A percentile compares a stretch with the other conserved stretches of the same genome.
Evolutionary conservation across 2,888 invertebrate species (phyloP).

Genomic region (Conomelus anceps): DNA sequence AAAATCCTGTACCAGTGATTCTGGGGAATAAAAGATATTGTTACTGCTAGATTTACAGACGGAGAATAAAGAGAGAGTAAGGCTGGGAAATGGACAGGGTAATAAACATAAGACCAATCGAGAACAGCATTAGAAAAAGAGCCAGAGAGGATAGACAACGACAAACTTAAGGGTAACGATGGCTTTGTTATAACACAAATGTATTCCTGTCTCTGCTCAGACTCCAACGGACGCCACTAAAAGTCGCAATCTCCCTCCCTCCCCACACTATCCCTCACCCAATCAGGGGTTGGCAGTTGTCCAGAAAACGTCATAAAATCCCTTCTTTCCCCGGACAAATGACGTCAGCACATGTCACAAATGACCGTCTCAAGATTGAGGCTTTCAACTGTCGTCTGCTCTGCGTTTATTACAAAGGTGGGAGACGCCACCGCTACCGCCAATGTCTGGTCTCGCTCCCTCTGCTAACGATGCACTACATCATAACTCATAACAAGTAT

Average conservation of each 20-base stretch:
- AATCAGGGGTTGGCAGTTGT: neutral
- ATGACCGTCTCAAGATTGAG: slow-evolving; percentile 1
- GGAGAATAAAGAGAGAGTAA: neutral
- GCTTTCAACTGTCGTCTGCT: neutral
- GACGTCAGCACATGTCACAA: slow-evolving; percentile 14
- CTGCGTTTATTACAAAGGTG: too few relatives aligned
- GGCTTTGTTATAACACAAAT: neutral
- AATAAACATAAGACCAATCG: neutral
- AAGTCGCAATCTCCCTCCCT: too few relatives aligned
- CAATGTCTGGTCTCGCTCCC: slow-evolving; percentile 40
- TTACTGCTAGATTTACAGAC: neutral
- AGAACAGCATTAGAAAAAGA: neutral
- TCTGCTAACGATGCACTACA: slow-evolving; percentile 27
- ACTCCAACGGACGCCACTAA: too few relatives aligned
- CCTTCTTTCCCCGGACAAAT: neutral
- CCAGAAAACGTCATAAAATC: slow-evolving; percentile 14
- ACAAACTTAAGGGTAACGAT: neutral
- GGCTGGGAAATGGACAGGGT: neutral
- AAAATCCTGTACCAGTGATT: neutral
- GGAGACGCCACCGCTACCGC: neutral
- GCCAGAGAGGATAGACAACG: neutral
- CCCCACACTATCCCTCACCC: too few relatives aligned
- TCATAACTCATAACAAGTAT: too few relatives aligned
- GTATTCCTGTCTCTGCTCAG: neutral
- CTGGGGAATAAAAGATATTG: neutral